Evolutionary conservation across 2,113 vertebrate genomes (phyloP), one percentile per base, ranked within the genome.

Genomic region (Emydura subglobosa): DNA sequence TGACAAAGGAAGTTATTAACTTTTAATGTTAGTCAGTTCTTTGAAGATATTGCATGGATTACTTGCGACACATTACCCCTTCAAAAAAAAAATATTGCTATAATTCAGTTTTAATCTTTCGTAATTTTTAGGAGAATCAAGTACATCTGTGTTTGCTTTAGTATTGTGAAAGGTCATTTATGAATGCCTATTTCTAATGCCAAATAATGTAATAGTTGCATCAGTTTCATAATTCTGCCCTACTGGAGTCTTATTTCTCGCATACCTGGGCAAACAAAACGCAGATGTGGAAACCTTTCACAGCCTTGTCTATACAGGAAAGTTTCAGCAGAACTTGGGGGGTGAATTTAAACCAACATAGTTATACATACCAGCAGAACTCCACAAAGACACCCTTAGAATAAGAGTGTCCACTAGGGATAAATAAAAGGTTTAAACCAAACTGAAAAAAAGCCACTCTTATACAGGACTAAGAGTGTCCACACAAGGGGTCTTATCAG

Each of bases 1-100:
- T 6, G 0, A 1, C 25, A 2, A 13, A 1, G 42, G 27, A 31
- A 1, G 11, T 68, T 17, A 19, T 39, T 2, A 11, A 21, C 42
- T 76, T 76, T 11, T 24, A 2, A 39, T 79, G 80, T 61, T 7
- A 47, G 51, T 51, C 31, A 8, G 1, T 50, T 22, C 68, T 3
- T n/a, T 11, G 17, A 57, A 49, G 4, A 19, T 0, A 13, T 7
- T n/a, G 1, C 27, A 16, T 1, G 1, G 86, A 34, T 10, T 8
- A 19, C 55, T 25, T 3, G 3, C 34, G 29, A 34, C 1, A n/a
- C n/a, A 29, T 27, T 1, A 17, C 0, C 72, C 1, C 47, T 61
- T 31, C 5, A 31, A 65, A 65, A 17, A n/a, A 2, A 61, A 61
- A 31, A 31, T 61, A 2, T 14, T 61, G 29, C 12, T 16, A 19